phyloP scores from a whole-genome alignment of 2,888 invertebrate species.

The Aphidius colemani region DNA sequence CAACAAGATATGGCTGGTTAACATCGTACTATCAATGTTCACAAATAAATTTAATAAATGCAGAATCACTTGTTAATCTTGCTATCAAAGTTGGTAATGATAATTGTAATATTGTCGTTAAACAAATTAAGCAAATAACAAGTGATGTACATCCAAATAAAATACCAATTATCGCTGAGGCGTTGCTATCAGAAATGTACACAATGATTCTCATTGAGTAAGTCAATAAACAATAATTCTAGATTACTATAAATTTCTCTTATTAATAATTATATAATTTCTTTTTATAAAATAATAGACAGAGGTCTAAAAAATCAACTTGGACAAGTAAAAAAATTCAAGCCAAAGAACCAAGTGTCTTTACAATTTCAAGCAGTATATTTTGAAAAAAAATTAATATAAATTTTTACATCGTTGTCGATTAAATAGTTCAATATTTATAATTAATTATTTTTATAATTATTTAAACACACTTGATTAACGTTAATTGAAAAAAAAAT shows the following conservation, averaged over 20 bases:
- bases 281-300: constrained; percentile 22
- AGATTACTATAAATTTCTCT: no score
- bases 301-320: constrained; percentile 27
- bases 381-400: constrained; percentile 25
- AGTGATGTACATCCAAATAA: constrained; percentile 33
- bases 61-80: constrained; percentile 30
- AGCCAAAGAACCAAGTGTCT: constrained; percentile 34
- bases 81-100: constrained; percentile 37
- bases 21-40: constrained; percentile 28
- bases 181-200: constrained; percentile 35
- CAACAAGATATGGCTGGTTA: constrained; percentile 39
- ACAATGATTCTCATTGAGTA: constrained; percentile 35
- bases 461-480: not conserved
- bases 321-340: constrained; percentile 26
- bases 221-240: not conserved
- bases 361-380: constrained; percentile 36
- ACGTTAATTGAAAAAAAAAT: not conserved
- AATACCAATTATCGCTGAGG: constrained; percentile 33
- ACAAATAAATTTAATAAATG: constrained; percentile 30
- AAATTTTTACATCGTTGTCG: constrained; percentile 9
- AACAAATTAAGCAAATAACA: constrained; percentile 30
- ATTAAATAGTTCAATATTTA: not conserved
- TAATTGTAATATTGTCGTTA: constrained; percentile 32
- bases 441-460: not conserved
- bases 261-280: not conserved